Conservation (phyloP, 2,113 vertebrate genomes). For the Ciconia boyciana region DNA sequence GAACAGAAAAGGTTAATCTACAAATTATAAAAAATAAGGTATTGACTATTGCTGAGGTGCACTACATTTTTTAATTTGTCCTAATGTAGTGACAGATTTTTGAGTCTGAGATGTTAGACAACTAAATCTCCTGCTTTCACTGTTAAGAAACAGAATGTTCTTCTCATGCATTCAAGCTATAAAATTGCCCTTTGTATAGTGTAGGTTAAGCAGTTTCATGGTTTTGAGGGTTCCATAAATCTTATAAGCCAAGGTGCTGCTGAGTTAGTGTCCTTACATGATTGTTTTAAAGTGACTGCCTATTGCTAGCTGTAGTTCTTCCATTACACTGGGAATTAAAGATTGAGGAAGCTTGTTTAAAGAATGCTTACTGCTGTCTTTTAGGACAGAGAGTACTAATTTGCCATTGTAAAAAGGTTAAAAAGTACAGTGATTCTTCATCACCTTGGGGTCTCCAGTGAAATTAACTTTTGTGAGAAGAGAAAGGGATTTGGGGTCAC, state of each 20-base stretch:
- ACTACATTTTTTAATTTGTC: neutral
- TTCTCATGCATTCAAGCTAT: neutral
- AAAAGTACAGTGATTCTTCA: neutral
- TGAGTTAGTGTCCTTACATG: neutral
- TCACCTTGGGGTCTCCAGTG: neutral
- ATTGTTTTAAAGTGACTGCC: conserved; percentile 6
- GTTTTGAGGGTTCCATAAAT: neutral
- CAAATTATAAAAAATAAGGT: neutral
- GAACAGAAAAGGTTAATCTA: neutral
- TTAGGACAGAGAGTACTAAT: neutral
- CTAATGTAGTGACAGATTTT: neutral
- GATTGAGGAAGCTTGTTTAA: neutral
- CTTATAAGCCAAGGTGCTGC: neutral
- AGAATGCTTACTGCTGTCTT: conserved; percentile 1
- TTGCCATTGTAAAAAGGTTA: neutral
- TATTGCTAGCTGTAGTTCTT: conserved; percentile 10
- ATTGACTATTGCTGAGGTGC: neutral
- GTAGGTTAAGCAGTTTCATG: neutral
- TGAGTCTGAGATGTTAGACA: neutral
- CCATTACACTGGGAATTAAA: conserved; percentile 30
- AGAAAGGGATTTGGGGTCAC: neutral
- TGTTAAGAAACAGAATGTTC: neutral
- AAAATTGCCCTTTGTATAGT: neutral
- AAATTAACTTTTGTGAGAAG: neutral
- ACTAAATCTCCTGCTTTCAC: neutral